Evolutionary conservation across 2,888 invertebrate genomes (phyloP).

Genomic region (Agrotis exclamationis): DNA sequence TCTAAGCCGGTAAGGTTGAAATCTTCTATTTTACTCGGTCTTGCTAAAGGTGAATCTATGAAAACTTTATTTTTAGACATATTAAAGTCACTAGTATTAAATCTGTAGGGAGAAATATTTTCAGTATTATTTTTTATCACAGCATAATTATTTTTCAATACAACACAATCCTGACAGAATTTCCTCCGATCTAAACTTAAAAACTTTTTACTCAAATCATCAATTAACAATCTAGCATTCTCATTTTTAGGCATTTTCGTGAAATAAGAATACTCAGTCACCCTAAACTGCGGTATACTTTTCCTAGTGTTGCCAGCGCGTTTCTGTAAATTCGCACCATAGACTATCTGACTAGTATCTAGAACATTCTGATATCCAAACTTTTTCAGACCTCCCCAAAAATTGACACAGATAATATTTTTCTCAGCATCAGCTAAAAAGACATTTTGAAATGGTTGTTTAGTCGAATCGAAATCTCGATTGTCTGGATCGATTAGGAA

Average conservation of each 20-base stretch:
- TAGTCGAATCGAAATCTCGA: slow-evolving; percentile 79
- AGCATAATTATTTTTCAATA: slow-evolving; percentile 77
- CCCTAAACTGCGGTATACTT: slow-evolving; percentile 91
- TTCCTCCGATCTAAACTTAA: slow-evolving; percentile 65
- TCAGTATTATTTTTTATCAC: slow-evolving; percentile 71
- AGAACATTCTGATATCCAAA: slow-evolving; percentile 90
- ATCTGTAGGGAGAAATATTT: slow-evolving; percentile 82
- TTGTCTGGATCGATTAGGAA: slow-evolving; percentile 89
- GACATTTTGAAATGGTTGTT: slow-evolving; percentile 89
- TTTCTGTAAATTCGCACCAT: slow-evolving; percentile 92
- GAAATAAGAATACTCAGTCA: slow-evolving; percentile 92
- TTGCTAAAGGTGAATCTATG: slow-evolving; percentile 78
- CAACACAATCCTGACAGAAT: slow-evolving; percentile 79
- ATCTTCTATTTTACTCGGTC: slow-evolving; percentile 65
- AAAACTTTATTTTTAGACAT: slow-evolving; percentile 77
- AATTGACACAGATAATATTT: slow-evolving; percentile 89
- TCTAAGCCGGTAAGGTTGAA: slow-evolving; percentile 84
- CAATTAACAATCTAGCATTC: slow-evolving; percentile 85
- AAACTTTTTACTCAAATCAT: slow-evolving; percentile 82
- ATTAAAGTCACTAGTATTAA: slow-evolving; percentile 76
- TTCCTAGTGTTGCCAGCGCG: slow-evolving; percentile 87
- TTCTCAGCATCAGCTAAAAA: slow-evolving; percentile 91
- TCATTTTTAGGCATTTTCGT: slow-evolving; percentile 91
- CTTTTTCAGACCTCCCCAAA: slow-evolving; percentile 90
- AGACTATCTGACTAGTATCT: slow-evolving; percentile 90